A percentile compares a stretch with the other conserved stretches of the same genome.
Evolutionary conservation across 2,888 invertebrate genomes (phyloP).

Genomic region (Dascillus cervinus): DNA sequence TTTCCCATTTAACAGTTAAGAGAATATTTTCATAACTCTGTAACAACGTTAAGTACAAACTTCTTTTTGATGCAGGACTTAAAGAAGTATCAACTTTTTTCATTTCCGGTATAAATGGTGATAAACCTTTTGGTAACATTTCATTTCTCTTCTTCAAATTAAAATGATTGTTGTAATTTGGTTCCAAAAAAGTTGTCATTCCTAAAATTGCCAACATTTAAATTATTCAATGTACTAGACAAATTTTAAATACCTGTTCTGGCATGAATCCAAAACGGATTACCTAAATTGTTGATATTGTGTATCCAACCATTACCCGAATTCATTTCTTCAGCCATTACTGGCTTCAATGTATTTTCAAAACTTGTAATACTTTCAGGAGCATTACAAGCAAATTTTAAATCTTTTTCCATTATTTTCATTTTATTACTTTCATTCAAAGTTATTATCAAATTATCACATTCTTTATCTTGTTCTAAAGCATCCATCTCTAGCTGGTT

Average conservation of each 20-base stretch:
- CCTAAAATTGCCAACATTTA: too few species aligned
- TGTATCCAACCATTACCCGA: too few species aligned
- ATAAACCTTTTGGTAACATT: constrained; percentile 55
- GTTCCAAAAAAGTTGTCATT: too few species aligned
- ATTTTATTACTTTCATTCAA: background rate
- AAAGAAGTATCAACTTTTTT: constrained; percentile 25
- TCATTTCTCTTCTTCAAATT: constrained; percentile 42
- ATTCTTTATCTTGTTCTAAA: too few species aligned
- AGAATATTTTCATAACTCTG: constrained; percentile 34
- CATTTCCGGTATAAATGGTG: constrained; percentile 45
- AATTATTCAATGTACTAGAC: too few species aligned
- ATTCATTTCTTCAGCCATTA: too few species aligned
- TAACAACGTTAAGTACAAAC: constrained; percentile 31
- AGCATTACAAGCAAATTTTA: background rate
- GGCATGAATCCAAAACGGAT: background rate
- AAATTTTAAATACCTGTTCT: too few species aligned
- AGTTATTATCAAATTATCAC: too few species aligned
- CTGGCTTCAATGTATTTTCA: too few species aligned
- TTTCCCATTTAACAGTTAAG: constrained; percentile 35
- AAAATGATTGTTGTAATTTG: too few species aligned
- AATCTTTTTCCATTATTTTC: constrained; percentile 1
- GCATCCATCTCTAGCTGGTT: too few species aligned
- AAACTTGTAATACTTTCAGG: too few species aligned
- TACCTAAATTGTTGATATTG: background rate
- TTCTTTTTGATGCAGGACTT: constrained; percentile 31